Conservation (phyloP, 2,888 invertebrate species). For the Drosophila robusta region DNA sequence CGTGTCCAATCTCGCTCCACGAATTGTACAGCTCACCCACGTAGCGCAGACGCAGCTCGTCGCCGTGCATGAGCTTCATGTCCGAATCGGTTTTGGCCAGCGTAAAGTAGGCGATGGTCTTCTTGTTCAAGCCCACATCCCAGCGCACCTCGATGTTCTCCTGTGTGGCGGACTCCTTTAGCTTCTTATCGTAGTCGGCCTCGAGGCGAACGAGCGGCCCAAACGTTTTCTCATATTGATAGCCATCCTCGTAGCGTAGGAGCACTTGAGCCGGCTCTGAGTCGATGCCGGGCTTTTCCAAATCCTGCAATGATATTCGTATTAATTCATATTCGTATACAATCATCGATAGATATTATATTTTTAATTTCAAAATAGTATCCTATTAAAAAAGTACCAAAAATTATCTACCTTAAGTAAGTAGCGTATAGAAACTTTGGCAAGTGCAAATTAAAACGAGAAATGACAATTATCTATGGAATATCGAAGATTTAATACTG, state of each 20-base stretch:
- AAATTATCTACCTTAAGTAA: too few species aligned
- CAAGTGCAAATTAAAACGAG: too few species aligned
- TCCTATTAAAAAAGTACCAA: slow-evolving; percentile 4
- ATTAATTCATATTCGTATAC: too few species aligned
- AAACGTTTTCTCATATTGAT: slow-evolving; percentile 99
- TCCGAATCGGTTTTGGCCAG: slow-evolving; percentile 99
- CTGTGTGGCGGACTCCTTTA: slow-evolving; percentile 99
- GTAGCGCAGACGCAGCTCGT: slow-evolving; percentile 96
- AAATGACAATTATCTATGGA: too few species aligned
- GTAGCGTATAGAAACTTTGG: too few species aligned
- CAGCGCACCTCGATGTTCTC: slow-evolving; percentile 99
- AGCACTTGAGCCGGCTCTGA: slow-evolving; percentile 96
- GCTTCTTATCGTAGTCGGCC: slow-evolving; percentile 98
- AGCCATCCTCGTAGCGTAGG: slow-evolving; percentile 97
- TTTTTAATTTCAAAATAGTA: too few species aligned
- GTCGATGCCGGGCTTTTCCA: slow-evolving; percentile 99
- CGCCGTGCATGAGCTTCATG: slow-evolving; percentile 99
- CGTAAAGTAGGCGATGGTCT: slow-evolving; percentile 98
- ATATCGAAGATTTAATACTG: too few species aligned
- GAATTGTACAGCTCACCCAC: slow-evolving; percentile 96
- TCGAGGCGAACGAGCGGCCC: slow-evolving; percentile 98
- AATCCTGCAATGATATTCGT: slow-evolving; percentile 86
- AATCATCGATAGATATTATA: too few species aligned
- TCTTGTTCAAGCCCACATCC: slow-evolving; percentile 99
- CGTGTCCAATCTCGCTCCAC: slow-evolving; percentile 99